Conservation (phyloP, 2,888 invertebrate species). For the Agonopterix arenella region DNA sequence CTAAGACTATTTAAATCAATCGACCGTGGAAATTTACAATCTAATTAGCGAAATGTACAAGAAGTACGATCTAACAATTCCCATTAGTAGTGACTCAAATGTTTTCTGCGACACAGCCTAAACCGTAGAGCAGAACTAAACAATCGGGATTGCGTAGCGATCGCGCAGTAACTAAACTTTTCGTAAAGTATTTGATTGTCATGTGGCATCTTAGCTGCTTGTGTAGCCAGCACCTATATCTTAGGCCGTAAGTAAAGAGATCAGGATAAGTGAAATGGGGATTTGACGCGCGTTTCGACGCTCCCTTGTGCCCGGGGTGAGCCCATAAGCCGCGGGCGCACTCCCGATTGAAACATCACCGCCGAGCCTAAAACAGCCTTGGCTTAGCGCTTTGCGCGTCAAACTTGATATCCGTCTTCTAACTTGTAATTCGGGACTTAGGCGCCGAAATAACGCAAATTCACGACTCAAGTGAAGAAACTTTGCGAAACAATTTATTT, state of each 20-base stretch:
- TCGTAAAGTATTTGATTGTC: constrained; percentile 26
- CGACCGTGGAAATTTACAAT: constrained; percentile 38
- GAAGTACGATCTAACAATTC: constrained; percentile 24
- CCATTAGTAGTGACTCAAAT: constrained; percentile 22
- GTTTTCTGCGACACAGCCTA: constrained; percentile 16
- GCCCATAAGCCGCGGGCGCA: constrained; percentile 58
- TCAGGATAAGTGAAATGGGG: constrained; percentile 55
- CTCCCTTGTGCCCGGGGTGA: constrained; percentile 40
- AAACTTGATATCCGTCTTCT: constrained; percentile 60
- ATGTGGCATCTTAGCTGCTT: constrained; percentile 21
- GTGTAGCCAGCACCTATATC: constrained; percentile 14
- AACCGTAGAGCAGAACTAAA: constrained; percentile 13
- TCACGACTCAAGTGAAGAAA: constrained; percentile 43
- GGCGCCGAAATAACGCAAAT: constrained; percentile 69
- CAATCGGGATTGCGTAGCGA: constrained; percentile 4
- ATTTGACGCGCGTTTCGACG: constrained; percentile 61
- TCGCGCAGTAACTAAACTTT: constrained; percentile 14
- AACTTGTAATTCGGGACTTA: constrained; percentile 67
- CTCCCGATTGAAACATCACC: constrained; percentile 62
- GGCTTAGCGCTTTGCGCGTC: constrained; percentile 65
- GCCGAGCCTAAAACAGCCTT: constrained; percentile 55
- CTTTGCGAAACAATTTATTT: constrained; percentile 31
- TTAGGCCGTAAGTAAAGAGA: constrained; percentile 25
- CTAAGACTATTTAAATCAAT: constrained; percentile 39
- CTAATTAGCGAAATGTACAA: constrained; percentile 36